Base-by-base conservation (phyloP, 2,113 vertebrate species). In the Megalops atlanticus region DNA sequence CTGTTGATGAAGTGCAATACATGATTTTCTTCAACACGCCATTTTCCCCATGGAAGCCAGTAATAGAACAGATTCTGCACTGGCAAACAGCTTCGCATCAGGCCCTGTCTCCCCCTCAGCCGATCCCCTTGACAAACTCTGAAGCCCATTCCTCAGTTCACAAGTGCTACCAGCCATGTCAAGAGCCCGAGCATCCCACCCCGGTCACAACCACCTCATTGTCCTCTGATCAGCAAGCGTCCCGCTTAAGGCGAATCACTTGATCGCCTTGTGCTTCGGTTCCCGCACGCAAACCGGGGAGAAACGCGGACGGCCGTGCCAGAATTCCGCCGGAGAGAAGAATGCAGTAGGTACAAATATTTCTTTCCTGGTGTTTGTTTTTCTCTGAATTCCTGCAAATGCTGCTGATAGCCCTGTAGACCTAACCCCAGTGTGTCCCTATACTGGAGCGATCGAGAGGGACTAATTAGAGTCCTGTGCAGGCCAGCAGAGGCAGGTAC, bases 201-300 rank as follows among this genome's bases (percentile, higher is more conserved):
- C 80, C 76, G 33, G 47, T 70, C 87, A 94, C 91, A 94, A 92
- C 84, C 2, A 64, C 16, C 69, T 82, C 70, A 88, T 94, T 94
- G 89, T 94, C 80, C 84, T 39, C 68, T 75, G 81, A 82, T 77
- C 72, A 76, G 80, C 85, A 82, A 82, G 64, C 77, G 74, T 73
- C 82, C 80, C 16, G 81, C 91, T 87, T 58, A 74, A 84, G 86
- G 89, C 87, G 41, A 87, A 91, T 93, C 92, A 95, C 88, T 92
- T 95, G 92, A 95, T 88, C 74, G 81, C 86, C 94, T 92, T 94
- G 93, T 93, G 93, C 79, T 90, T 81, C 64, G 11, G 84, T 84
- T 45, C 84, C 79, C 76, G 77, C 88, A 83, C 81, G 27, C 45
- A 76, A 24, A 31, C 86, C 45, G 75, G 86, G 81, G 70, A 89